Evolutionary conservation across 2,888 invertebrate species (phyloP).

Genomic region (Tineola bisselliella): DNA sequence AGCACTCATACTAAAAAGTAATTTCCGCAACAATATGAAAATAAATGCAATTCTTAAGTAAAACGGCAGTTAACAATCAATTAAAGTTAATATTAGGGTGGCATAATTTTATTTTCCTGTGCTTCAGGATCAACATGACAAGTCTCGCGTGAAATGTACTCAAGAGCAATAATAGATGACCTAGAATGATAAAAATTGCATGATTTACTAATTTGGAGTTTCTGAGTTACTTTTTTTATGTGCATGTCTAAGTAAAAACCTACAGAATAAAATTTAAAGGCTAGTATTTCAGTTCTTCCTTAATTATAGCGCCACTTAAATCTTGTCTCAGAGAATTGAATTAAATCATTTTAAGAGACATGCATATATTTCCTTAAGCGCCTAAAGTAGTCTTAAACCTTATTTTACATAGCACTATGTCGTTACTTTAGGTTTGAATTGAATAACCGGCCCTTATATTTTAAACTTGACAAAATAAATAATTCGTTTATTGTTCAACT

Average conservation of each 20-base stretch:
- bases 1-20: neutral
- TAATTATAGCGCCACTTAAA: too few species aligned
- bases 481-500: neutral
- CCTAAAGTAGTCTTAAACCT: too few species aligned
- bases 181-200: slow-evolving; percentile 11
- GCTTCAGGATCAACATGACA: neutral
- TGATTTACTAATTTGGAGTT: slow-evolving; percentile 1
- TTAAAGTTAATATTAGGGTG: neutral
- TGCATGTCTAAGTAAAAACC: slow-evolving; percentile 1
- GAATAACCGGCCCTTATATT: neutral
- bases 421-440: too few species aligned
- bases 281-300: too few species aligned
- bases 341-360: too few species aligned
- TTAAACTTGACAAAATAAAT: neutral
- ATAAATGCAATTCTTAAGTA: neutral
- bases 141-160: neutral
- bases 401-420: too few species aligned
- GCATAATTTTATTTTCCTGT: neutral
- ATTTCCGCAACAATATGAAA: neutral
- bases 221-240: neutral
- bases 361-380: too few species aligned
- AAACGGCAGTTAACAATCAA: neutral
- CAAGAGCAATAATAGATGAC: neutral
- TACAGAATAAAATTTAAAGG: too few species aligned
- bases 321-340: too few species aligned